These are phyloP conservation scores for Opisthograptis luteolata DNA, from an alignment of 2,888 invertebrate species.

Conservation along the genomic window DNA sequence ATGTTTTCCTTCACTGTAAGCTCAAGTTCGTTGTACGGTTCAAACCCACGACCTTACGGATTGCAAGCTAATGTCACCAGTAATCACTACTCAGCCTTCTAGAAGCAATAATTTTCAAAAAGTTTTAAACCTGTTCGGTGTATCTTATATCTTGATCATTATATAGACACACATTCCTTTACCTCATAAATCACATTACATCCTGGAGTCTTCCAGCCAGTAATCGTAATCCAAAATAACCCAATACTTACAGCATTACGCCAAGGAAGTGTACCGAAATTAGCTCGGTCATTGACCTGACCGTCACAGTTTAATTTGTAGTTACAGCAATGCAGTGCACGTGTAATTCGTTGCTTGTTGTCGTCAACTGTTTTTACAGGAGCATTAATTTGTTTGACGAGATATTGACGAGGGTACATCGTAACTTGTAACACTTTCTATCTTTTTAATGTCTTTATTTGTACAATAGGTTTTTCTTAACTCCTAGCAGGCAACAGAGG, in stretches of 20 bases:
- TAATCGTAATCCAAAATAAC: slow-evolving; percentile 53
- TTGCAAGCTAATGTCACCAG: no score
- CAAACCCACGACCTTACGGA: no score
- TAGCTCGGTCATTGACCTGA: slow-evolving; percentile 69
- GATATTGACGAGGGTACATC: neutral
- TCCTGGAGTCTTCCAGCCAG: slow-evolving; percentile 16
- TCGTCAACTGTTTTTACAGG: slow-evolving; percentile 15
- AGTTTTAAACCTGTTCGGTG: neutral
- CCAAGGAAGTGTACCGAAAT: slow-evolving; percentile 64
- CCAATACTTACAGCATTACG: slow-evolving; percentile 54
- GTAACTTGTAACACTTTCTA: neutral
- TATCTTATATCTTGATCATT: neutral
- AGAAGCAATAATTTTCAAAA: no score
- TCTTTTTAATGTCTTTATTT: neutral
- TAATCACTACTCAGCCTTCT: no score
- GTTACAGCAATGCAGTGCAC: slow-evolving; percentile 45
- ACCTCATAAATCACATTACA: slow-evolving; percentile 18
- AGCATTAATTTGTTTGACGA: slow-evolving; percentile 10
- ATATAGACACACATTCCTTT: slow-evolving; percentile 5
- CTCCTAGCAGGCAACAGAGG: no score
- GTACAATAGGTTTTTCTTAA: no score
- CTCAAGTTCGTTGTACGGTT: no score
- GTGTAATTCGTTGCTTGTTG: slow-evolving; percentile 50
- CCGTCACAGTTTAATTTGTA: slow-evolving; percentile 40
- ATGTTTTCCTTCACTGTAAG: no score